Evolutionary conservation across 2,113 vertebrate species (phyloP).

Genomic region (Cephalopterus ornatus): DNA sequence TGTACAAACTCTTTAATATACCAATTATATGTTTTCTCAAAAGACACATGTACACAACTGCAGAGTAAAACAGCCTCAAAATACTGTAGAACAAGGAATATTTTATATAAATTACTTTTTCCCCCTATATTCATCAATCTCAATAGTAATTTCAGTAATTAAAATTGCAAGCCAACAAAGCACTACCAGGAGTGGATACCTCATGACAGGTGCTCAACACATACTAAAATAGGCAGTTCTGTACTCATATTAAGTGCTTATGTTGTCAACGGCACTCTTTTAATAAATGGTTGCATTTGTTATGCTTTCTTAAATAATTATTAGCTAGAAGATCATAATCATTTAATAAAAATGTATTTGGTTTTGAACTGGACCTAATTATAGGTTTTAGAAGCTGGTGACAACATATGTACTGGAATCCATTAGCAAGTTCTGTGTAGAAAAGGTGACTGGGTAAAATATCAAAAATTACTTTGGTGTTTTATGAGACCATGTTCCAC

Average conservation of each 20-base stretch:
- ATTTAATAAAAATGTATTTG: slow-evolving; percentile 20
- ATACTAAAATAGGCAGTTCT: neutral
- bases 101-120: neutral
- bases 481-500: neutral
- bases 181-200: neutral
- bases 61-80: neutral
- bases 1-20: neutral
- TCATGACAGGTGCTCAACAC: neutral
- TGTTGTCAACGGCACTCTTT: neutral
- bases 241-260: neutral
- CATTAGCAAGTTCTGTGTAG: neutral
- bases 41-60: neutral
- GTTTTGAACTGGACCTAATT: neutral
- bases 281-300: neutral
- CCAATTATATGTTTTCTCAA: neutral
- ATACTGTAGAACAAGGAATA: neutral
- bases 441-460: neutral
- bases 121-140: neutral
- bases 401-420: neutral
- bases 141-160: neutral
- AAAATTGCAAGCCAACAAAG: neutral
- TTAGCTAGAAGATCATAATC: neutral
- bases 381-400: neutral
- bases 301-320: neutral
- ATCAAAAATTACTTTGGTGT: neutral